Percentiles rank a stretch among this genome's conserved stretches.
Conservation (phyloP, 2,113 vertebrate genomes). For the Thoracochromis brauschi region DNA sequence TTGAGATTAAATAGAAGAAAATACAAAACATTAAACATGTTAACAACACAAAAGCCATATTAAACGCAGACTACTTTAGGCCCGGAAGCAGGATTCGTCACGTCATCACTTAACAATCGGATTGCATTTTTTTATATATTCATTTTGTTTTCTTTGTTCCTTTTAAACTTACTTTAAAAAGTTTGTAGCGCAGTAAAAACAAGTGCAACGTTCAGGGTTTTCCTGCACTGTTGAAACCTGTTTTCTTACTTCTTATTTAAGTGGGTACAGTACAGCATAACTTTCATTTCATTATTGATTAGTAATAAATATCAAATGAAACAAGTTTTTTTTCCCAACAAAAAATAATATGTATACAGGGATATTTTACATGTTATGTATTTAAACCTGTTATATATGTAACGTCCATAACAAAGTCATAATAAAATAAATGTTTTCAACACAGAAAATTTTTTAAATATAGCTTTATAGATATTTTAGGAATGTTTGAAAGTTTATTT, state of each 20-base stretch:
- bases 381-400: neutral
- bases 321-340: neutral
- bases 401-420: neutral
- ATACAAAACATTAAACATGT: no score
- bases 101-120: no score
- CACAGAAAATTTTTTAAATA: rapidly evolving
- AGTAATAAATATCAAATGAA: neutral
- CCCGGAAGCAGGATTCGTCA: no score
- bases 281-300: neutral
- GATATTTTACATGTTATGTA: neutral
- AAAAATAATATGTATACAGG: neutral
- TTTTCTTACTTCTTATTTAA: neutral
- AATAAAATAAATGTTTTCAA: neutral
- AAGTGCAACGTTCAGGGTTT: neutral
- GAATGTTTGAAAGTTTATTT: rapidly evolving
- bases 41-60: no score
- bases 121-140: neutral
- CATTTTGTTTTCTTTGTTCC: neutral
- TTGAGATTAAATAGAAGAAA: no score
- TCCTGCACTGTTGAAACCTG: rapidly evolving
- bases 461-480: neutral
- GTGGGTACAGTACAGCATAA: rapidly evolving
- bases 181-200: neutral
- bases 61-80: no score
- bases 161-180: neutral